Base-by-base conservation (phyloP, 2,113 vertebrate genomes). In the Vimba vimba region DNA sequence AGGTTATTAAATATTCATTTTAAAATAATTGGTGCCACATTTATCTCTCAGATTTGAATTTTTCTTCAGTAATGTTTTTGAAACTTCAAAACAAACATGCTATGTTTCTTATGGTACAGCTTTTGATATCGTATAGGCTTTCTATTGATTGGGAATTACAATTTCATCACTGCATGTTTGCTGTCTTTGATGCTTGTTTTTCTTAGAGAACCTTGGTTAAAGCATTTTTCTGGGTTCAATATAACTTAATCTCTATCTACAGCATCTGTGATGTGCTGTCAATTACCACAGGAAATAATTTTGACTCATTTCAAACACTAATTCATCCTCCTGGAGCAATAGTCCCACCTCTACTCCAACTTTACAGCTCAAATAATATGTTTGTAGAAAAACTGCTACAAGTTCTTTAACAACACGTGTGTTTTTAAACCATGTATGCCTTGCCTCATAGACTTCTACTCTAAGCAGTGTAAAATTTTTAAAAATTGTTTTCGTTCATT, bases 201-300 rank as follows among this genome's bases (percentile, higher is more conserved):
- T 69, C 47, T 60, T 36, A 5, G 33, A 79, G 39, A 79, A 79
- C 10, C 1, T 25, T 47, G n/a, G n/a, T 47, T 47, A 47, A 64
- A 50, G 43, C 23, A 50, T n/a, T 7, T 25, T 75, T 75, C n/a
- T 73, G 39, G 36, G 39, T 73, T 43, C 1, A 43, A 5, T 73
- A 73, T 4, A 45, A 73, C 36, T 73, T 39, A n/a, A n/a, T 21
- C 36, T 69, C 21, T 74, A 4, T 74, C 43, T 11, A 45, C 71
- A 74, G 71, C 39, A 47, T 74, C 43, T 50, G 43, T 74, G 2
- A 74, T 23, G 43, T 75, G 43, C 39, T 47, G 73, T 50, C 73
- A 75, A 39, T 73, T 73, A 73, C 21, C 69, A 73, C 69, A 75
- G 43, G n/a, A 75, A 50, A 75, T 47, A 17, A 75, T 73, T 71